A percentile compares a stretch with the other conserved stretches of the same genome.
Conservation (phyloP, 2,888 invertebrate species). For the Bhutanitis thaidina region DNA sequence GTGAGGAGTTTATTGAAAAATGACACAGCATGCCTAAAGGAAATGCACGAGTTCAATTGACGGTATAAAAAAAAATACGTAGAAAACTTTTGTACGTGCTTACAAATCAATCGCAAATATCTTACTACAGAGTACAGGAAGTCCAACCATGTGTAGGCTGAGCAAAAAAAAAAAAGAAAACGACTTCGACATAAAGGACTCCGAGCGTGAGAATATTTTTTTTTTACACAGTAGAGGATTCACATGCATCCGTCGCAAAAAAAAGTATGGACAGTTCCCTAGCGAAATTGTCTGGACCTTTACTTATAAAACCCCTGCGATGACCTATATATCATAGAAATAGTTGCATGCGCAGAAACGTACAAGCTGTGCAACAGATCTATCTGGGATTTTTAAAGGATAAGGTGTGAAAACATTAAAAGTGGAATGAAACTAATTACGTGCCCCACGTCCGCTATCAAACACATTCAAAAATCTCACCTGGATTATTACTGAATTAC, state of each 20-base stretch:
- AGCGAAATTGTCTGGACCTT: constrained; percentile 56
- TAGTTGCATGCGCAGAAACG: constrained; percentile 55
- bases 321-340: constrained; percentile 39
- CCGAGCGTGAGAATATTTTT: constrained; percentile 63
- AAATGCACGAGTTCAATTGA: constrained; percentile 20
- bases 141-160: constrained; percentile 45
- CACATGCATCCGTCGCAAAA: constrained; percentile 50
- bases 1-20: constrained; percentile 29
- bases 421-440: constrained; percentile 61
- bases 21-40: constrained; percentile 25
- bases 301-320: constrained; percentile 38
- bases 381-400: constrained; percentile 51
- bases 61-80: constrained; percentile 13
- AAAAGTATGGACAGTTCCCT: constrained; percentile 41
- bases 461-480: constrained; percentile 36
- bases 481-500: constrained; percentile 34
- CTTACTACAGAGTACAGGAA: constrained; percentile 49
- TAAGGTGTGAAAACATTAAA: constrained; percentile 57
- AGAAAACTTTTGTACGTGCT: constrained; percentile 22
- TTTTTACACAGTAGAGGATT: constrained; percentile 43
- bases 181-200: constrained; percentile 42
- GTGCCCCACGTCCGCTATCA: constrained; percentile 49
- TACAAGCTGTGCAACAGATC: constrained; percentile 45
- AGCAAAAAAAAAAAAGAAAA: constrained; percentile 34
- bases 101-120: constrained; percentile 30